Evolutionary conservation across 2,888 invertebrate species (phyloP).

Genomic region (Hirtodrosophila trivittata): DNA sequence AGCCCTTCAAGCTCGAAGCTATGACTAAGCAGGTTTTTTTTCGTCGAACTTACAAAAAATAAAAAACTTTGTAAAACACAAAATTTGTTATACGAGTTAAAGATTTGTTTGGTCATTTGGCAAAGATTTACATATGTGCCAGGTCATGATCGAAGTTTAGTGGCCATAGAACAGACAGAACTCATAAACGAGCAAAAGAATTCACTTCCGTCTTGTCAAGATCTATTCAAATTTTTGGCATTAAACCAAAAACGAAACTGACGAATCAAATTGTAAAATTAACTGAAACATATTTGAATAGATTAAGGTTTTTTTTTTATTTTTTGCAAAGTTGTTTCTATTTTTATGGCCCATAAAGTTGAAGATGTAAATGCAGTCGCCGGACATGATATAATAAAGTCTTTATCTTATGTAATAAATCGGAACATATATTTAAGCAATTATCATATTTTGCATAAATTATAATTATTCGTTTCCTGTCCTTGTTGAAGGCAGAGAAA

Average conservation of each 20-base stretch:
- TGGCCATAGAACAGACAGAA: slow-evolving; percentile 34
- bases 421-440: slow-evolving; percentile 34
- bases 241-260: slow-evolving; percentile 10
- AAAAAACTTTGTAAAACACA: slow-evolving; percentile 12
- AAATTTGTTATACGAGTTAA: slow-evolving; percentile 24
- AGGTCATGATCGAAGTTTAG: slow-evolving; percentile 49
- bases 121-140: slow-evolving; percentile 45
- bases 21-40: slow-evolving; percentile 58
- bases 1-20: slow-evolving; percentile 56
- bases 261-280: slow-evolving; percentile 25
- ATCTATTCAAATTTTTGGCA: slow-evolving; percentile 14
- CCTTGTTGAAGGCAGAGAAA: slow-evolving; percentile 38
- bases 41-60: slow-evolving; percentile 31
- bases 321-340: slow-evolving; percentile 11
- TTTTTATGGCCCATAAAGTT: slow-evolving; percentile 2
- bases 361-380: slow-evolving; percentile 41
- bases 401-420: slow-evolving; percentile 33
- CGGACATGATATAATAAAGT: not conserved
- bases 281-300: slow-evolving; percentile 4
- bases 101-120: slow-evolving; percentile 15
- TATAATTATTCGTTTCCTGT: slow-evolving; percentile 66
- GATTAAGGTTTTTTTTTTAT: slow-evolving; percentile 3
- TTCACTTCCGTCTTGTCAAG: slow-evolving; percentile 35
- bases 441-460: slow-evolving; percentile 65
- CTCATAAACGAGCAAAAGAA: slow-evolving; percentile 9